Percentiles rank a stretch among this genome's conserved stretches.
These are phyloP conservation scores for Scaptomyza parva DNA, from an alignment of 2,888 invertebrate genomes.

Conservation along the genomic window DNA sequence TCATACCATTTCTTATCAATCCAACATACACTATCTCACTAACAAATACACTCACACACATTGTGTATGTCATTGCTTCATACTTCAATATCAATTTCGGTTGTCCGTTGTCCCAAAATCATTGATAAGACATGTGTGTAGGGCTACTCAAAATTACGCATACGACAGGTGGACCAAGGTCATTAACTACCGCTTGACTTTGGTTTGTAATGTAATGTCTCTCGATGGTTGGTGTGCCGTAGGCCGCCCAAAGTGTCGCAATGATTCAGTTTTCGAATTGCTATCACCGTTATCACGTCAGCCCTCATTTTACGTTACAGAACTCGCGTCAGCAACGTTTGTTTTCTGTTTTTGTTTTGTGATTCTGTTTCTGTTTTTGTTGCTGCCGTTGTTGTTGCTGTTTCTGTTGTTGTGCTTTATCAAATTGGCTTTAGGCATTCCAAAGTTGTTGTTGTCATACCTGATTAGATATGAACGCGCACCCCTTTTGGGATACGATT, in stretches of 20 bases:
- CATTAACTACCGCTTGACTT: conserved; percentile 72
- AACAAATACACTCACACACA: conserved; percentile 1
- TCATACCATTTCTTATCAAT: conserved; percentile 48
- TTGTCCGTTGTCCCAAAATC: conserved; percentile 31
- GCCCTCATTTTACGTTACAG: conserved; percentile 31
- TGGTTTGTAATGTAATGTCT: conserved; percentile 21
- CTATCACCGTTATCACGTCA: conserved; percentile 37
- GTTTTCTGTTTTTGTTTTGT: conserved; percentile 35
- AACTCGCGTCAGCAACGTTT: conserved; percentile 26
- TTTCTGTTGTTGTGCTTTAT: conserved; percentile 37
- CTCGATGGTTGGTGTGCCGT: not conserved
- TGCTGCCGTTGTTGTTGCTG: conserved; percentile 25
- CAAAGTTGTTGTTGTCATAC: conserved; percentile 50
- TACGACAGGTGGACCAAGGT: conserved; percentile 80
- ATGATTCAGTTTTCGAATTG: conserved; percentile 71
- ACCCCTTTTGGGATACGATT: conserved; percentile 47
- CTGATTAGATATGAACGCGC: conserved; percentile 53
- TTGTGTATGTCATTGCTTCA: conserved; percentile 37
- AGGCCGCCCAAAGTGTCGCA: conserved; percentile 53
- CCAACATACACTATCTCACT: not conserved
- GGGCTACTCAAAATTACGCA: conserved; percentile 54
- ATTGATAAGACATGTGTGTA: conserved; percentile 42
- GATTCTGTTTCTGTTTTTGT: conserved; percentile 14
- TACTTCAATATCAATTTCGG: conserved; percentile 35
- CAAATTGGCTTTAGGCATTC: conserved; percentile 70